phyloP scores from a whole-genome alignment of 2,888 invertebrate genomes.

The Resseliella maxima region DNA sequence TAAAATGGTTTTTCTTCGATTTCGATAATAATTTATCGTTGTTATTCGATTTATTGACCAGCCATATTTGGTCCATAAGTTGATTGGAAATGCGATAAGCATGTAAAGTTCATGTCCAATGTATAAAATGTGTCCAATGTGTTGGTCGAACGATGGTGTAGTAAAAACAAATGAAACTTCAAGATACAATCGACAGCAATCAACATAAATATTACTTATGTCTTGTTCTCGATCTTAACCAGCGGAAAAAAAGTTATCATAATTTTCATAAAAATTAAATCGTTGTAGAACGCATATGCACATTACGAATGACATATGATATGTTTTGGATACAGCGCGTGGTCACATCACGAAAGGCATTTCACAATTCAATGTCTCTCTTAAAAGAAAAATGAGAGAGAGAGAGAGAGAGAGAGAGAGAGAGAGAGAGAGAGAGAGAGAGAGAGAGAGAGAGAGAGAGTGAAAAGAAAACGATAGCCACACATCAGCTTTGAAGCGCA shows the following conservation, averaged over 20 bases:
- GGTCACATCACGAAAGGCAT: not conserved
- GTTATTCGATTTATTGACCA: not conserved
- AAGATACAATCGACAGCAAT: not conserved
- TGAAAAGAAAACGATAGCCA: not conserved
- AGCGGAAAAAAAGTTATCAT: not conserved
- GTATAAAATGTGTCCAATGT: not conserved
- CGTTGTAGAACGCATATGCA: not conserved
- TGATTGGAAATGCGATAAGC: slow-evolving; percentile 41
- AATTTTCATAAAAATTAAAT: not conserved
- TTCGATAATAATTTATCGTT: slow-evolving; percentile 45
- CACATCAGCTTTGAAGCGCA: not conserved
- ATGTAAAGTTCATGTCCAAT: not conserved
- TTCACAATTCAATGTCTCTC: slow-evolving; percentile 31
- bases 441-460: not conserved
- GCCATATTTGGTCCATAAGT: not conserved
- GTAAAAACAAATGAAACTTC: not conserved
- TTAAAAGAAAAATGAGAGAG: not conserved
- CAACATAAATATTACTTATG: slow-evolving; percentile 32
- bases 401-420: not conserved
- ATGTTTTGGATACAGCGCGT: not conserved
- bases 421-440: not conserved
- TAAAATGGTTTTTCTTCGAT: not conserved
- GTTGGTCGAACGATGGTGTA: not conserved
- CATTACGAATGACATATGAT: slow-evolving; percentile 29
- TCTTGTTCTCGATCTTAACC: not conserved